These are phyloP conservation scores for Phalanger gymnotis DNA, from an alignment of 2,797 vertebrate genomes.

Conservation along the genomic window DNA sequence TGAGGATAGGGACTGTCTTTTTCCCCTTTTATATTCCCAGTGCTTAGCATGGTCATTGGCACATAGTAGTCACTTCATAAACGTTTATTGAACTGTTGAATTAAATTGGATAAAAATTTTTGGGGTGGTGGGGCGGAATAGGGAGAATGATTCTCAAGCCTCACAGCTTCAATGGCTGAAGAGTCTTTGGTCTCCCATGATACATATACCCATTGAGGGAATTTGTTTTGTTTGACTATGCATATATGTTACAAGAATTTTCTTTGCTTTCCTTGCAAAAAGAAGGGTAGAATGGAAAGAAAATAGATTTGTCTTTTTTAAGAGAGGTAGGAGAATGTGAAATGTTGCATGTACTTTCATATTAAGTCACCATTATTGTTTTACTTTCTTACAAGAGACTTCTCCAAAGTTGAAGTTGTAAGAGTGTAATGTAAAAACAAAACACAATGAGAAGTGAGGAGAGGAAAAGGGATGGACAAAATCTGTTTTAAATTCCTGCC, in stretches of 20 bases:
- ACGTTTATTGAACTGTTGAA: not conserved
- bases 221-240: not conserved
- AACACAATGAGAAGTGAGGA: not conserved
- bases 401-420: not conserved
- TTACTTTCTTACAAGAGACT: not conserved
- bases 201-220: not conserved
- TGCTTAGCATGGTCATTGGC: not conserved
- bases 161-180: not conserved
- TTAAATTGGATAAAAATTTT: not conserved
- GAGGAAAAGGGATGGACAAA: not conserved
- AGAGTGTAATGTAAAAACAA: not conserved
- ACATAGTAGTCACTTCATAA: not conserved
- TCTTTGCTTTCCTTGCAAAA: not conserved
- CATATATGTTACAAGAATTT: not conserved
- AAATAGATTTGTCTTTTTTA: not conserved
- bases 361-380: not conserved
- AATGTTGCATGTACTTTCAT: not conserved
- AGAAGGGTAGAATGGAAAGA: not conserved
- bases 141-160: not conserved
- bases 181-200: not conserved
- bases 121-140: not conserved
- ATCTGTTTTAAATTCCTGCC: not conserved
- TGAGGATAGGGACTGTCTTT: not conserved
- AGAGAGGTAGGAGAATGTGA: not conserved
- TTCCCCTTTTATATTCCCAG: not conserved